Conservation (phyloP, 1,140 invertebrate genomes). For the Bombus cullumanus region DNA sequence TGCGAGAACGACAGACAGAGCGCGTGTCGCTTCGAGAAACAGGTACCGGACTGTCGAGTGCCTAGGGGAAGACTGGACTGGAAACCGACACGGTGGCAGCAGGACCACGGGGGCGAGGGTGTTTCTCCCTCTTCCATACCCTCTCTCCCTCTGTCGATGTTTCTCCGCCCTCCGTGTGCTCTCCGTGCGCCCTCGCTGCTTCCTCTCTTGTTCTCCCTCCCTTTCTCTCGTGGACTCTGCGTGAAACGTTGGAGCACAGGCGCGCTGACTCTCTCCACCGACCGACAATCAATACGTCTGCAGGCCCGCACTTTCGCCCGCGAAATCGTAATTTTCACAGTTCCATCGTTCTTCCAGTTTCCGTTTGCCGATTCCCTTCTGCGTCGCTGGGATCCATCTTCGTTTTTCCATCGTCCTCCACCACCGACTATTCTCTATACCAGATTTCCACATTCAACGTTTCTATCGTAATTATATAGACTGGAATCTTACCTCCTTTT, state of each 20-base stretch:
- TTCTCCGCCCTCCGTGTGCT: slow-evolving; percentile 41
- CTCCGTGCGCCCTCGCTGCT: slow-evolving; percentile 16
- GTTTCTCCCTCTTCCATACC: slow-evolving; percentile 41
- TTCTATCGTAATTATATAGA: neutral
- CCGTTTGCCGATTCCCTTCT: neutral
- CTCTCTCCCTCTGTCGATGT: slow-evolving; percentile 31
- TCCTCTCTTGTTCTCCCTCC: slow-evolving; percentile 20
- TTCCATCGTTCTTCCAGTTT: slow-evolving; percentile 53
- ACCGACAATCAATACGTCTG: slow-evolving; percentile 80
- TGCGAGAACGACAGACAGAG: slow-evolving; percentile 62
- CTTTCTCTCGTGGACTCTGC: slow-evolving; percentile 27
- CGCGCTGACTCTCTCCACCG: slow-evolving; percentile 73
- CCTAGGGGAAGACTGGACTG: slow-evolving; percentile 80
- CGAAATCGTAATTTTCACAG: slow-evolving; percentile 76
- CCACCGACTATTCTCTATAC: neutral
- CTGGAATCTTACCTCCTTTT: too few relatives aligned
- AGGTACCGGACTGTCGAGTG: slow-evolving; percentile 79
- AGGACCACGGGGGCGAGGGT: slow-evolving; percentile 61
- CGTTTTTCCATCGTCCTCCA: slow-evolving; percentile 19
- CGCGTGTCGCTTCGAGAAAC: slow-evolving; percentile 66
- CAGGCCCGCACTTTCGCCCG: slow-evolving; percentile 77
- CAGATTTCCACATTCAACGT: neutral
- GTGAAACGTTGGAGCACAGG: slow-evolving; percentile 67
- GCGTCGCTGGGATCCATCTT: neutral
- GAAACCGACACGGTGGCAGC: slow-evolving; percentile 61